phyloP scores from a whole-genome alignment of 2,888 invertebrate species.

The Caenorhabditis sp. region DNA sequence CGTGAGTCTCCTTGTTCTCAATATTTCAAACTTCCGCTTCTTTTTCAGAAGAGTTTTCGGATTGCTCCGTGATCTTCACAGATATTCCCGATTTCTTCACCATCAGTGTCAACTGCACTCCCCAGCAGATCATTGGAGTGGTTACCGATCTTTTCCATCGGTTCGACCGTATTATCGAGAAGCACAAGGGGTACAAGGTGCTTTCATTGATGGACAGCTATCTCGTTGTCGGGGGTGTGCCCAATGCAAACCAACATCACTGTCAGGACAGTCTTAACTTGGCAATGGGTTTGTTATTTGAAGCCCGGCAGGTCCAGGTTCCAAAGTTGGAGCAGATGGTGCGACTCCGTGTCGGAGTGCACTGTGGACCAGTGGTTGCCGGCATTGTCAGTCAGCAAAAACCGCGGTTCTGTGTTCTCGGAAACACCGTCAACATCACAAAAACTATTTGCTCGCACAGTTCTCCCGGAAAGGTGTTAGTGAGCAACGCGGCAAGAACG shows the following conservation, averaged over 20 bases:
- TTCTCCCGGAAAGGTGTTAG: constrained; percentile 73
- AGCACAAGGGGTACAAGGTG: constrained; percentile 78
- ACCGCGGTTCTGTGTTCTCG: constrained; percentile 78
- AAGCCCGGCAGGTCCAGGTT: constrained; percentile 77
- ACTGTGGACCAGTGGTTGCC: constrained; percentile 77
- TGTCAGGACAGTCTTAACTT: constrained; percentile 82
- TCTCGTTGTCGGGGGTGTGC: constrained; percentile 83
- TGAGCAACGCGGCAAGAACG: constrained; percentile 77
- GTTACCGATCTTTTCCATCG: constrained; percentile 83
- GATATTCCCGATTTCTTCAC: constrained; percentile 84
- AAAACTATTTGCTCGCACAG: constrained; percentile 68
- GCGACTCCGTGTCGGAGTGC: constrained; percentile 74
- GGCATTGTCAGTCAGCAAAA: constrained; percentile 78
- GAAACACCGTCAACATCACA: constrained; percentile 76
- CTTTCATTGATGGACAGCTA: constrained; percentile 83
- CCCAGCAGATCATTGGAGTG: constrained; percentile 81
- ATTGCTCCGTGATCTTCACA: constrained; percentile 83
- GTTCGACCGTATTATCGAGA: constrained; percentile 76
- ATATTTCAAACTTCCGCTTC: neutral
- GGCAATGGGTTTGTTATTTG: constrained; percentile 82
- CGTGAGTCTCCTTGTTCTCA: constrained; percentile 57
- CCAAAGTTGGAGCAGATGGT: constrained; percentile 76
- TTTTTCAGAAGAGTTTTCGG: constrained; percentile 77
- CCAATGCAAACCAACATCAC: constrained; percentile 80
- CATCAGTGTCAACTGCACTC: constrained; percentile 81